Base-by-base conservation (phyloP, 2,797 vertebrate genomes). In the Enteromius afrohamiltoni region DNA sequence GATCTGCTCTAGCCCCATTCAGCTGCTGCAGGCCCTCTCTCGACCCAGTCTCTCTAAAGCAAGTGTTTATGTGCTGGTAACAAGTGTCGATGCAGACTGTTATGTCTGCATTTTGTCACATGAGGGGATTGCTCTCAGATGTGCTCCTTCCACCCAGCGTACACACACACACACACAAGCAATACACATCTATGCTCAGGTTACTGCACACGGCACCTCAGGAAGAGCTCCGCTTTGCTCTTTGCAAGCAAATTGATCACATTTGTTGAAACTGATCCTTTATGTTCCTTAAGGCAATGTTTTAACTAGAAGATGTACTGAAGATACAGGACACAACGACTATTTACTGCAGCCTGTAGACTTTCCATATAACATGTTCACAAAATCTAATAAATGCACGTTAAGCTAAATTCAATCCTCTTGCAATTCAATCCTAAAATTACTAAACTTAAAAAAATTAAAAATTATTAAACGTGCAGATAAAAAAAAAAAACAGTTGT, bases 1-100 rank as follows among this genome's bases (percentile, higher is more conserved):
- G 94, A 94, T 95, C 85, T 87, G 85, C 87, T 68, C 82, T 85
- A 78, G 85, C 88, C 85, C 64, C 74, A 83, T 90, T 92, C 92
- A 90, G 86, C 91, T 85, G 91, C 91, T 84, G 88, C 65, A 10
- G 83, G 53, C 55, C 80, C 73, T 55, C 92, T 81, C 91, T 85
- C 78, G 26, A 90, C 88, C 78, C 0, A 92, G 92, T 95, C 95
- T 94, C 64, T 65, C 91, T 83, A 84, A 92, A 90, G 94, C 91
- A 93, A 96, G 95, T 96, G 96, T 96, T 96, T 96, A 96, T 95
- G 94, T 90, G 94, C 93, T 91, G 90, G 93, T 94, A 96, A 95
- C 95, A 96, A 96, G 96, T 96, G 95, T 93, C 91, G 93, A 91
- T 92, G 92, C 88, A 91, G 94, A 90, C 87, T 91, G 91, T 95